Base-by-base conservation (phyloP, 2,888 invertebrate genomes). In the Platycnemis pennipes region DNA sequence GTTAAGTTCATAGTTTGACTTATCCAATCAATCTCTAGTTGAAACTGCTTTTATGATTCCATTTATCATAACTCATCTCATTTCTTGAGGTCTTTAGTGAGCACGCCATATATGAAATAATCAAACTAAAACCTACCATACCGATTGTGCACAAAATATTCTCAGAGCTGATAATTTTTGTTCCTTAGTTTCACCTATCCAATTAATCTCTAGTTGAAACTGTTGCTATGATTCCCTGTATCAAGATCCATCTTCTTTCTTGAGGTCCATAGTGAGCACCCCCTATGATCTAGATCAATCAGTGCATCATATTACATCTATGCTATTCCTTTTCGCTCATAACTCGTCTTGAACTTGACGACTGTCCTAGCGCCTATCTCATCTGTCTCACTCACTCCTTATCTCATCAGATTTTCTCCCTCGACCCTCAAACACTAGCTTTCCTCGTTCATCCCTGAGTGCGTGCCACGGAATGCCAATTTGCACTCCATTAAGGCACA, bases 401-500 rank as follows among this genome's bases (percentile, higher is more conserved):
- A 77, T 77, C 77, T 77, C 77, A 77, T 56, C 63, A 31, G 44
- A 63, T 44, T 37, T 63, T 44, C 44, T n/a, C 13, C 91, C n/a
- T 44, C 56, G 63, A 91, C 53, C 63, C 53, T 31, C n/a, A n/a
- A n/a, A n/a, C n/a, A n/a, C n/a, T n/a, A n/a, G n/a, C n/a, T n/a
- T 31, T 11, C 4, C 63, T 44, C 91, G 31, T 56, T 53, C 63
- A 42, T 91, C 91, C 63, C 77, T 77, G 31, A 91, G 69, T 44
- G 91, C 69, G 91, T 91, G 91, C 63, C 91, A 91, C 63, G 45
- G 91, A 91, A 91, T 91, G 91, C 63, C 91, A 91, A 91, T 91
- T 91, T 91, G 91, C 91, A 91, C 91, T 91, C 91, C 91, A 91
- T 91, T 91, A 91, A 91, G 63, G 91, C 56, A 77, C 77, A 77